phyloP scores from a whole-genome alignment of 2,797 vertebrate genomes.

The Amblyraja radiata region DNA sequence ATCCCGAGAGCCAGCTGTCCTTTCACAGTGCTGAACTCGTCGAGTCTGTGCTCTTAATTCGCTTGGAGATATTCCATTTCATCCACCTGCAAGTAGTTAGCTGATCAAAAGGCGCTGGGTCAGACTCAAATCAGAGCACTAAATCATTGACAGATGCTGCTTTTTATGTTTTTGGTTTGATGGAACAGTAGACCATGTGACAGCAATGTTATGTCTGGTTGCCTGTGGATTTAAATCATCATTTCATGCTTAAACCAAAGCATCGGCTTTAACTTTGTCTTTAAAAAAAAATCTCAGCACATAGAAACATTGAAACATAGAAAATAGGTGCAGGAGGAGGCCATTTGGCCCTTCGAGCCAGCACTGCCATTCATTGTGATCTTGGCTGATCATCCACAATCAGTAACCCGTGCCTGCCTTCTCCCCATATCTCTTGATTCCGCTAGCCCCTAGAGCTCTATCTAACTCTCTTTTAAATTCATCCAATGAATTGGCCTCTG shows the following conservation, averaged over 20 bases:
- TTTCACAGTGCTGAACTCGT: conserved; percentile 6
- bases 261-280: background rate
- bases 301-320: no score
- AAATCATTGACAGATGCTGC: conserved; percentile 34
- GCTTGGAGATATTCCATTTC: conserved; percentile 17
- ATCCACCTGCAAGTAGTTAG: conserved; percentile 36
- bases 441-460: no score
- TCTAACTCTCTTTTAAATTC: no score
- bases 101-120: conserved; percentile 7
- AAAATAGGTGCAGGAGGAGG: no score
- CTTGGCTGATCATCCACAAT: no score
- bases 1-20: background rate
- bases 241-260: background rate
- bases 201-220: conserved; percentile 29
- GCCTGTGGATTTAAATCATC: conserved; percentile 21
- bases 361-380: no score
- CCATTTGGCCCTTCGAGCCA: no score
- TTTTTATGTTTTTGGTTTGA: conserved; percentile 34
- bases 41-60: background rate
- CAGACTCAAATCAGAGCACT: conserved; percentile 1
- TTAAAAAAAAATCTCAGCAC: background rate
- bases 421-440: no score
- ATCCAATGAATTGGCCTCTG: no score
- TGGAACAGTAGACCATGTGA: conserved; percentile 10
- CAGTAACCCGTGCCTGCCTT: no score